Evolutionary conservation across 2,113 vertebrate species (phyloP), one percentile per base, ranked within the genome.

Genomic region (Litocranius walleri): DNA sequence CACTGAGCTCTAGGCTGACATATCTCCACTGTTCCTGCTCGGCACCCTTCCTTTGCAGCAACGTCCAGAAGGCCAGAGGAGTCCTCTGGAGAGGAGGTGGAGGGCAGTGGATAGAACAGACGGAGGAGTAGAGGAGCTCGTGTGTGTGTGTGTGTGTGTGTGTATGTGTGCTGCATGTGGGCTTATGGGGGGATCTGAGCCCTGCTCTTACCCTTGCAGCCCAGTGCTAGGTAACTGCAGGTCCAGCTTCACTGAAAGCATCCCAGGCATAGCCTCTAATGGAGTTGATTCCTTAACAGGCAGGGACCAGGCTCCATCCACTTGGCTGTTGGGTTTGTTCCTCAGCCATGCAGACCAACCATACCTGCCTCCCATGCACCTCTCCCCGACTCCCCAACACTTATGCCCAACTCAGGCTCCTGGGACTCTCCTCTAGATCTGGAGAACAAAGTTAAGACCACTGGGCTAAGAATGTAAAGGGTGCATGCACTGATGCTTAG

Each of bases 341-440:
- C 13, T 56, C 12, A 56, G 33, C 21, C 36, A 2, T 23, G 23
- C 29, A 71, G 11, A 40, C 12, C 50, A 17, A 30, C 14, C 23
- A 23, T 4, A 3, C 21, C 54, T 10, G 19, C 30, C 13, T 14
- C 19, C n/a, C 19, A 17, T 0, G 3, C 0, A 40, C 1, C 27
- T 7, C 7, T 36, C 52, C 0, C 27, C 1, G 2, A 33, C 15
- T 77, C 62, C 1, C 9, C 2, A 33, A 48, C 13, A 45, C 2
- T 17, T 36, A 5, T 4, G 21, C 19, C 11, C 7, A 36, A 6
- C 30, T n/a, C 25, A 23, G 43, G 6, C 7, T 23, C 61, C 27
- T 21, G 25, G 45, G 33, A 27, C 9, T 8, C 77, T 17, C 2
- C 14, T 27, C 36, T n/a, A 5, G 30, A 80, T 61, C 12, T n/a